These are phyloP conservation scores for Syngnathus rostellatus DNA, from an alignment of 2,797 vertebrate species.

Conservation along the genomic window DNA sequence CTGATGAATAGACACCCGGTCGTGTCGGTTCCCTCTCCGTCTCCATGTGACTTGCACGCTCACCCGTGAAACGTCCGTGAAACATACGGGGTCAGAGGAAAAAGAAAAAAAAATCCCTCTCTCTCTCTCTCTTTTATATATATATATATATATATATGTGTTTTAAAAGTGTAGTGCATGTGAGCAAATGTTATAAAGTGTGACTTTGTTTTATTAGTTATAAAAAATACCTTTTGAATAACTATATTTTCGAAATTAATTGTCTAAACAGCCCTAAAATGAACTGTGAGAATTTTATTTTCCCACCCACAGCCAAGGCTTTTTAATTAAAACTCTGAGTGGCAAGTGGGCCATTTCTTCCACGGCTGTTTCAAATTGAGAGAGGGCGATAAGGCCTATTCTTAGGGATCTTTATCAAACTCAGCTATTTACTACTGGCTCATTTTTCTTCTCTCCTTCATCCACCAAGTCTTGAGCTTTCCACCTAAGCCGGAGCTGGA, in stretches of 20 bases:
- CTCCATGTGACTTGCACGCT: slow-evolving; percentile 7
- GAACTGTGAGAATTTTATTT: slow-evolving; percentile 36
- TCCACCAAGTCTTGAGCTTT: not conserved
- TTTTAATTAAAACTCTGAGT: slow-evolving; percentile 70
- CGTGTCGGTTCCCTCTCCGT: slow-evolving; percentile 25
- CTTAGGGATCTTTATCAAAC: slow-evolving; percentile 61
- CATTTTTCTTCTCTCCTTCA: slow-evolving; percentile 50
- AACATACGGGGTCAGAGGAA: too few relatives aligned
- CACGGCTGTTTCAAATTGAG: slow-evolving; percentile 59
- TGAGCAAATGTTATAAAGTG: too few relatives aligned
- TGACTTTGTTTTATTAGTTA: not conserved
- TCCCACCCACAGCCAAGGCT: slow-evolving; percentile 22
- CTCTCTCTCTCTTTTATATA: too few relatives aligned
- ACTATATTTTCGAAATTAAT: slow-evolving; percentile 22
- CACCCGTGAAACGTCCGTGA: not conserved
- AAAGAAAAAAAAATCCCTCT: not conserved
- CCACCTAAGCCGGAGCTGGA: not conserved
- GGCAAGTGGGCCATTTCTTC: slow-evolving; percentile 64
- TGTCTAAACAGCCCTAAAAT: slow-evolving; percentile 43
- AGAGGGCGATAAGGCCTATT: slow-evolving; percentile 60
- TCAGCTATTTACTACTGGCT: slow-evolving; percentile 63
- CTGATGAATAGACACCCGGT: slow-evolving; percentile 67
- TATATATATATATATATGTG: too few relatives aligned
- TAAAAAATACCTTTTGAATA: slow-evolving; percentile 7
- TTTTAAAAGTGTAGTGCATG: too few relatives aligned